phyloP scores from a whole-genome alignment of 2,888 invertebrate genomes.

The Dioctria rufipes region DNA sequence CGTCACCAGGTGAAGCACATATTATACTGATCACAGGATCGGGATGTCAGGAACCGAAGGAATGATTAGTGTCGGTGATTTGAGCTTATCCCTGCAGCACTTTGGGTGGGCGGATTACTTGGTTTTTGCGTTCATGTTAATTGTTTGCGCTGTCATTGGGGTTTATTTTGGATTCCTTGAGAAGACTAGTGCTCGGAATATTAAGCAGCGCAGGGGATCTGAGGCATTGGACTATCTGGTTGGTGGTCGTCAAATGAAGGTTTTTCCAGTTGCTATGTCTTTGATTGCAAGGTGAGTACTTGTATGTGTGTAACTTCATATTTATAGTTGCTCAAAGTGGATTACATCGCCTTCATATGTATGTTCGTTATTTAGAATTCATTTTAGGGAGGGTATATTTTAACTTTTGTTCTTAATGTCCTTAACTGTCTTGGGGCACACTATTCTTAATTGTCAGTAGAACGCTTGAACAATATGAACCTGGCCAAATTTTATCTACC shows the following conservation, averaged over 20 bases:
- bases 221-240: conserved; percentile 81
- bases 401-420: background rate
- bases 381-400: background rate
- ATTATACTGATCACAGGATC: background rate
- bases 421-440: background rate
- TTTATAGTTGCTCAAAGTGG: no score
- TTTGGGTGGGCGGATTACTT: conserved; percentile 84
- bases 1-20: background rate
- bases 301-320: background rate
- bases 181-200: conserved; percentile 61
- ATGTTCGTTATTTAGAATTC: no score
- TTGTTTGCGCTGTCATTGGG: conserved; percentile 84
- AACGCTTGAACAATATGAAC: no score
- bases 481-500: no score
- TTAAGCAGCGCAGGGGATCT: conserved; percentile 64
- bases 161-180: conserved; percentile 86
- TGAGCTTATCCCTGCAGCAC: conserved; percentile 74
- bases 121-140: conserved; percentile 83
- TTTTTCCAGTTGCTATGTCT: conserved; percentile 87
- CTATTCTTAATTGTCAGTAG: no score
- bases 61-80: conserved; percentile 66
- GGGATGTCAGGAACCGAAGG: conserved; percentile 15
- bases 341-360: no score
- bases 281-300: conserved; percentile 82
- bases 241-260: conserved; percentile 86